Evolutionary conservation across 2,888 invertebrate species (phyloP).

Genomic region (Chrysolina oricalcia): DNA sequence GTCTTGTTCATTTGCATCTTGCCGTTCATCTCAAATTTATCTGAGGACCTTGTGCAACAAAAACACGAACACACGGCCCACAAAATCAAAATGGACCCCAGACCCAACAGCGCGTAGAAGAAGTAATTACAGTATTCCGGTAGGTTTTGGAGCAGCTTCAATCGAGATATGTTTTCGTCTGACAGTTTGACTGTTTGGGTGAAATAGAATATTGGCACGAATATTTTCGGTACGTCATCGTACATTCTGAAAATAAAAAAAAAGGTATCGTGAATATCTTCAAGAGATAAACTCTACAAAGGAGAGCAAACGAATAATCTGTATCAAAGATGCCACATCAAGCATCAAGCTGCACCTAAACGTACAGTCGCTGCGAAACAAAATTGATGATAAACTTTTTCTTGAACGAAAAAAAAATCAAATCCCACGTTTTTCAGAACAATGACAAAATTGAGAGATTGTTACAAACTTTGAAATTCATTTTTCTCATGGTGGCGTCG

Average conservation of each 20-base stretch:
- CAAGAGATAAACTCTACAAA: too few relatives aligned
- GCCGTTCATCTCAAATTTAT: constrained; percentile 40
- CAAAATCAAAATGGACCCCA: constrained; percentile 59
- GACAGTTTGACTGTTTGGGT: constrained; percentile 79
- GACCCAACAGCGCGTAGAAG: constrained; percentile 54
- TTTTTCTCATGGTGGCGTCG: too few relatives aligned
- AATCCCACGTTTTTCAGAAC: too few relatives aligned
- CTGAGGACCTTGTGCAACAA: constrained; percentile 54
- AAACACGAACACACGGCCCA: constrained; percentile 58
- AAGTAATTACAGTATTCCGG: constrained; percentile 67
- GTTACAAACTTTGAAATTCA: too few relatives aligned
- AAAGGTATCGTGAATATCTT: not conserved
- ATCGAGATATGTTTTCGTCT: constrained; percentile 74
- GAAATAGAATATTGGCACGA: constrained; percentile 86
- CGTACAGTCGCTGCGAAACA: too few relatives aligned
- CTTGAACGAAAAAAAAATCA: too few relatives aligned
- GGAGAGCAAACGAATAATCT: too few relatives aligned
- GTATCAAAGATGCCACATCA: too few relatives aligned
- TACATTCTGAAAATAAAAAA: constrained; percentile 75
- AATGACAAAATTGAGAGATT: too few relatives aligned
- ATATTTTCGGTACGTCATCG: constrained; percentile 78
- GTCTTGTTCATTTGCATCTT: constrained; percentile 5
- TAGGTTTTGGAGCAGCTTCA: constrained; percentile 74
- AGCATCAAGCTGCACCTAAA: too few relatives aligned
- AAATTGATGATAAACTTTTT: too few relatives aligned